A percentile compares a stretch with the other conserved stretches of the same genome.
Conservation (phyloP, 2,113 vertebrate genomes). For the Megaceryle torquata region DNA sequence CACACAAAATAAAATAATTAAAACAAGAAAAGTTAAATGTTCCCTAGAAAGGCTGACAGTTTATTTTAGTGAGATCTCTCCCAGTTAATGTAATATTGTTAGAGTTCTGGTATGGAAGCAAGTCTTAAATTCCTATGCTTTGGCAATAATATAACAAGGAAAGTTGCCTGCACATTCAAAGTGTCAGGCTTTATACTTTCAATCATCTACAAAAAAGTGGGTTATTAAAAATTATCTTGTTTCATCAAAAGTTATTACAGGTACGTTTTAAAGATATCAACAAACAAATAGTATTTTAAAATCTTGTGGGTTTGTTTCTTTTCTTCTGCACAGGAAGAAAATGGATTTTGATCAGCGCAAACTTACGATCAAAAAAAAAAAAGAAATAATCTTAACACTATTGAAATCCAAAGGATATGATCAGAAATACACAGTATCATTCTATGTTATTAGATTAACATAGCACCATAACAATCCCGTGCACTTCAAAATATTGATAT, state of each 20-base stretch:
- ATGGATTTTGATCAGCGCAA: neutral
- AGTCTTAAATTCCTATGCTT: neutral
- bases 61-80: neutral
- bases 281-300: neutral
- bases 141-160: neutral
- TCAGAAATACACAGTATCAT: neutral
- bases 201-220: neutral
- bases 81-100: neutral
- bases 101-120: neutral
- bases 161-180: constrained; percentile 11
- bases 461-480: neutral
- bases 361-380: neutral
- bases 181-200: constrained; percentile 28
- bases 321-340: neutral
- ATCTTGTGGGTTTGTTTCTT: neutral
- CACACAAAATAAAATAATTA: neutral
- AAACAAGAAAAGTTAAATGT: neutral
- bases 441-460: neutral
- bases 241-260: neutral
- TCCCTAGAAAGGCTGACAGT: neutral
- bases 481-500: neutral
- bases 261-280: neutral
- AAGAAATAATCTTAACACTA: neutral
- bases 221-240: neutral
- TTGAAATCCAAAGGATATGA: neutral